Base-by-base conservation (phyloP, 2,113 vertebrate species). In the Elaphurus davidianus region DNA sequence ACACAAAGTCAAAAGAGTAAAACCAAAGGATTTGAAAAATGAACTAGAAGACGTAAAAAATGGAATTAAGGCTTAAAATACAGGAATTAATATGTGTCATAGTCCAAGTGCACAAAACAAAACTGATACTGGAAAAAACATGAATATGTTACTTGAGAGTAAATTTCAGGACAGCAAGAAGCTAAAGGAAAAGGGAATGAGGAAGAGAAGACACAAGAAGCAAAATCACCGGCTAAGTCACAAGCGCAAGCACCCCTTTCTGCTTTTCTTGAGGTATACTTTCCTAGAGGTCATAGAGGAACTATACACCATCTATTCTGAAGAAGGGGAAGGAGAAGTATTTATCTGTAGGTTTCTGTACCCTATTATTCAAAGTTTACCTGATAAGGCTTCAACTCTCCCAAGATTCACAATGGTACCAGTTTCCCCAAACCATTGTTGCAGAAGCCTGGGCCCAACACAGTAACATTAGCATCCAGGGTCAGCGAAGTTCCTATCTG, bases 241-340 rank as follows among this genome's bases (percentile, higher is more conserved):
- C 16, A 0, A 0, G 4, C 3, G 84, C 5, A 19, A 85, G 13
- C 57, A 84, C 27, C 6, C 3, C 2, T 50, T 50, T 14, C 4
- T 67, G 64, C 27, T 90, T 40, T 94, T 64, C 25, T 87, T 30
- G 1, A 97, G 23, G 40, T 19, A 57, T 0, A 28, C 15, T 17
- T 71, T 92, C 23, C 76, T 47, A 60, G 12, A 43, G 23, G 3
- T 6, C n/a, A 59, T 93, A 23, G 21, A 27, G 19, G 17, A 52
- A 28, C 12, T 67, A 30, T 45, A 23, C 67, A 64, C 10, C 16
- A 59, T 14, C 11, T 64, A 16, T 4, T 36, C 40, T 43, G 16
- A 87, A 25, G 9, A 55, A 2, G 90, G n/a, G 17, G 12, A 50
- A 27, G 7, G 4, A 47, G 14, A 82, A 74, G 2, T 90, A 47